Conservation (phyloP, 2,797 vertebrate species). For the Borostomias antarcticus region DNA sequence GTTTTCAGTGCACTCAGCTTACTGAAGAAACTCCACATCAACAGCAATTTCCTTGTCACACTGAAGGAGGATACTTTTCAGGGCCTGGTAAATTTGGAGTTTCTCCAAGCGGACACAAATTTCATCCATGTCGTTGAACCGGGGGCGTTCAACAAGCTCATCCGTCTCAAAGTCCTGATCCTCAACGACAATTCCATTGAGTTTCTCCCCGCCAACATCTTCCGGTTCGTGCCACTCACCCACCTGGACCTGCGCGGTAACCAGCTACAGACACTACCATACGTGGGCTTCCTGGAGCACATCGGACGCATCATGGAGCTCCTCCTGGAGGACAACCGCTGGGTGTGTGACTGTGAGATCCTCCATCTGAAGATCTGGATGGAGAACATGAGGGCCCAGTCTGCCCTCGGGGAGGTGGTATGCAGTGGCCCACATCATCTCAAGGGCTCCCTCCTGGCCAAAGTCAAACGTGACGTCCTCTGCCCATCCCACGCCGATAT, state of each 20-base stretch:
- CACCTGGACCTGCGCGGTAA: constrained; percentile 97
- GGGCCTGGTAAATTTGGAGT: constrained; percentile 95
- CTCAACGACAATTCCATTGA: constrained; percentile 97
- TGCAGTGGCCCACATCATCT: constrained; percentile 87
- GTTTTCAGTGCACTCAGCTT: constrained; percentile 88
- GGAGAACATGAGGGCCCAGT: constrained; percentile 96
- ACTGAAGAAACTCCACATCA: constrained; percentile 96
- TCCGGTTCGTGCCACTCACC: constrained; percentile 96
- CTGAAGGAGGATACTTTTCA: constrained; percentile 96
- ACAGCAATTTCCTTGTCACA: constrained; percentile 95
- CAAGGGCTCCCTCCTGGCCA: constrained; percentile 86
- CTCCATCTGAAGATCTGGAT: constrained; percentile 93
- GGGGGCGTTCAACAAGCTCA: constrained; percentile 96
- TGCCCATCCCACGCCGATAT: constrained; percentile 85
- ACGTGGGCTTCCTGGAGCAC: constrained; percentile 95
- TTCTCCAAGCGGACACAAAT: constrained; percentile 98
- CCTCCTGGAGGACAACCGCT: constrained; percentile 93
- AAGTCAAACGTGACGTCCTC: constrained; percentile 87
- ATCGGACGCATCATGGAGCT: constrained; percentile 96
- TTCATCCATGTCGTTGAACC: constrained; percentile 95
- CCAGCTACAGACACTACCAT: constrained; percentile 91
- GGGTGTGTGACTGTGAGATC: constrained; percentile 94
- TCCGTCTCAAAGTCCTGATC: constrained; percentile 96
- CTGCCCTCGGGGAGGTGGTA: constrained; percentile 88
- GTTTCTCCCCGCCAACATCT: constrained; percentile 92